A percentile compares a stretch with the other conserved stretches of the same genome.
These are phyloP conservation scores for Pheosia tremula DNA, from an alignment of 2,888 invertebrate genomes.

Conservation along the genomic window DNA sequence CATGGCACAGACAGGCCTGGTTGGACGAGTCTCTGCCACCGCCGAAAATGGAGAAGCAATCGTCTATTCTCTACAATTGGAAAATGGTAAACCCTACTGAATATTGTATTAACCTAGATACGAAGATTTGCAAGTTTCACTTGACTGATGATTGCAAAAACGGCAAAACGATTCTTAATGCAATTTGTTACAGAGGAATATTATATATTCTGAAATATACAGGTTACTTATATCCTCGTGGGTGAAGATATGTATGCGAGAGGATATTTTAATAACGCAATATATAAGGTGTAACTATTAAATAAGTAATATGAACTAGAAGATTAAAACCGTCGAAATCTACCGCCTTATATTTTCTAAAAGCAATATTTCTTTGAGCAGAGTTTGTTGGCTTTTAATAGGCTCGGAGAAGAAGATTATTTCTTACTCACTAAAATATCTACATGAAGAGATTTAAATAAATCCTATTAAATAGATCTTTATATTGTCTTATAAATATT, in stretches of 20 bases:
- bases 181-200: no score
- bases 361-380: constrained; percentile 40
- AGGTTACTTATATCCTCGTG: no score
- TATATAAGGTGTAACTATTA: background rate
- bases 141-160: no score
- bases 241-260: no score
- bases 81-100: constrained; percentile 49
- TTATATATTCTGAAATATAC: no score
- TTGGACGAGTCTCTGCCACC: constrained; percentile 63
- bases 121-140: no score
- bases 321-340: background rate
- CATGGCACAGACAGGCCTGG: constrained; percentile 53
- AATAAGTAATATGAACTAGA: background rate
- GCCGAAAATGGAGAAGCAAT: constrained; percentile 63
- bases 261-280: background rate
- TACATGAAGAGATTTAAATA: background rate
- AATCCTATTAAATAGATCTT: background rate
- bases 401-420: constrained; percentile 13
- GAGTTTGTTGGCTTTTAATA: constrained; percentile 31
- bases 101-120: no score
- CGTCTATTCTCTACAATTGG: constrained; percentile 53
- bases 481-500: background rate
- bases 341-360: constrained; percentile 37
- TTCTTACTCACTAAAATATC: background rate
- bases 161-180: no score